Base-by-base conservation (phyloP, 2,113 vertebrate genomes). In the Pelvicachromis taeniatus region DNA sequence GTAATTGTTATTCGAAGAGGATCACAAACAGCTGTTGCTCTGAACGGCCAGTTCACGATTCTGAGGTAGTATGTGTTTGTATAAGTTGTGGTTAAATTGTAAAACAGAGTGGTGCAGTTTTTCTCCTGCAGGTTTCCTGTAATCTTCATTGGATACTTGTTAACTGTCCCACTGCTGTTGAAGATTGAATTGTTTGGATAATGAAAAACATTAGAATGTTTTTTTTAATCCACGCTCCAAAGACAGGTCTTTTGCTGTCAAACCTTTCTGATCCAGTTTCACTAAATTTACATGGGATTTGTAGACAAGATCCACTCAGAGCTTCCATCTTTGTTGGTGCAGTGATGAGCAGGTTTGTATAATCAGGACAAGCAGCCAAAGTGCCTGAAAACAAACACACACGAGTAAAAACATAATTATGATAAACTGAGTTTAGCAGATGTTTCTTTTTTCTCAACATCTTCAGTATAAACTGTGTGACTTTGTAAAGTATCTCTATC, bases 91-190 rank as follows among this genome's bases (percentile, higher is more conserved):
- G 0, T 42, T 31, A 93, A 26, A 14, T 38, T 61, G 12, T 29
- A 29, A 77, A 94, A 89, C 10, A 94, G 3, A 2, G 93, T 93
- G 33, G 89, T 93, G 87, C 93, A 95, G 83, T 93, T 63, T 21
- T 19, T 87, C 77, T 91, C 1, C 0, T 0, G 48, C 54, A 94
- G 45, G 63, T 94, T 8, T 89, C 94, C 94, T 56, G 40, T 84
- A 3, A 95, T 53, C 1, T 14, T 48, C 17, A 91, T 77, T 38
- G 19, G 58, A 79, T 91, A 91, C 0, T 0, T 48, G 4, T 59
- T 80, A 3, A 5, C 0, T 26, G 5, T 3, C 2, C 0, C 0
- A n/a, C 85, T 91, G 16, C 88, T 88, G 52, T 33, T 55, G 10
- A 55, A 55, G 5, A 55, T 55, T n/a, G 4, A 81, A 31, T 17